A percentile compares a stretch with the other conserved stretches of the same genome.
Evolutionary conservation across 2,888 invertebrate species (phyloP).

Genomic region (Leucophenga maculata): DNA sequence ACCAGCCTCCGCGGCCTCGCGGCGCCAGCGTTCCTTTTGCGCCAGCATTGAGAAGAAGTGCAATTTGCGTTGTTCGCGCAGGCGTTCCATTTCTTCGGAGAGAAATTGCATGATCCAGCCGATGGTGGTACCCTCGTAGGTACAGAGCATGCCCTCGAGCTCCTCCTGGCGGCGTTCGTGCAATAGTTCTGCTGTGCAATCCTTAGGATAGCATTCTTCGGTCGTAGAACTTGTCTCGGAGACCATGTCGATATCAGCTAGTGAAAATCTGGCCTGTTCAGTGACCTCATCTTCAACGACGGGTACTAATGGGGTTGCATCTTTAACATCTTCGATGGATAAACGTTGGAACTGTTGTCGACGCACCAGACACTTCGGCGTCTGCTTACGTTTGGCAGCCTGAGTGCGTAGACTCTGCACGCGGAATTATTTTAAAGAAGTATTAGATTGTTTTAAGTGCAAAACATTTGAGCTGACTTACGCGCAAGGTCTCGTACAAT

Average conservation of each 20-base stretch:
- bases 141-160: constrained; percentile 74
- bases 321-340: too few species aligned
- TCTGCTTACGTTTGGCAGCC: constrained; percentile 46
- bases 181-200: constrained; percentile 29
- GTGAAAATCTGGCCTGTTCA: too few species aligned
- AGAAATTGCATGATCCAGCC: constrained; percentile 82
- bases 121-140: constrained; percentile 82
- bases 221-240: too few species aligned
- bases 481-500: constrained; percentile 66
- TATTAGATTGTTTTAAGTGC: too few species aligned
- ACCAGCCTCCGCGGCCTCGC: constrained; percentile 87
- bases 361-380: constrained; percentile 59
- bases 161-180: constrained; percentile 63
- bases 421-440: background rate
- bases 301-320: too few species aligned
- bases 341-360: constrained; percentile 20
- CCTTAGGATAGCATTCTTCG: too few species aligned
- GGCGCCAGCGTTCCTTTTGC: constrained; percentile 81
- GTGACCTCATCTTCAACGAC: background rate
- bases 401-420: constrained; percentile 54
- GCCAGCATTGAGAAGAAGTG: constrained; percentile 86
- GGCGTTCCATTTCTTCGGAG: constrained; percentile 82
- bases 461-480: constrained; percentile 27
- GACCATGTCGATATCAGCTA: too few species aligned
- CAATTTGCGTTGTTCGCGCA: constrained; percentile 84